phyloP scores from a whole-genome alignment of 1,140 invertebrate genomes.

The Archivesica marissinica region DNA sequence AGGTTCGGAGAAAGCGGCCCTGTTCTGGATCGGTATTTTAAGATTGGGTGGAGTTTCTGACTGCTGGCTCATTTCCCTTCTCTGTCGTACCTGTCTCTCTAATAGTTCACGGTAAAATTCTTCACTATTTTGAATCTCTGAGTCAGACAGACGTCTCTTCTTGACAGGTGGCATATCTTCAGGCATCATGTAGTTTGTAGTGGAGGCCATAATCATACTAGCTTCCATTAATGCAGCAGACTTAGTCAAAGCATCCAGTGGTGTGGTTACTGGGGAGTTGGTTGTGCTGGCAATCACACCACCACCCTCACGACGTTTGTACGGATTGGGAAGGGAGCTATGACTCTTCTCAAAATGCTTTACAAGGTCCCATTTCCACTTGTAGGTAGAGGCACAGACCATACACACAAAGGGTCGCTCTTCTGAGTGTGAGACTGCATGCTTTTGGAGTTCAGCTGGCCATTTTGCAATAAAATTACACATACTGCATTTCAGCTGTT shows the following conservation, averaged over 20 bases:
- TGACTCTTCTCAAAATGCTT: constrained; percentile 84
- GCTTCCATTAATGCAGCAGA: constrained; percentile 70
- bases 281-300: constrained; percentile 15
- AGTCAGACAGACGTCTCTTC: constrained; percentile 73
- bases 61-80: constrained; percentile 26
- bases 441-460: constrained; percentile 83
- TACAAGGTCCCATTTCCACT: constrained; percentile 84
- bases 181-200: constrained; percentile 9
- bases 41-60: constrained; percentile 8
- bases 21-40: constrained; percentile 22
- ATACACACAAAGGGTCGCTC: constrained; percentile 82
- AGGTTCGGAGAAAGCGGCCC: constrained; percentile 40
- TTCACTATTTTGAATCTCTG: constrained; percentile 64
- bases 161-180: constrained; percentile 62
- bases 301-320: constrained; percentile 78
- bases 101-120: constrained; percentile 41
- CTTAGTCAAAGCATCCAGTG: constrained; percentile 64
- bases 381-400: constrained; percentile 83
- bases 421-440: constrained; percentile 82
- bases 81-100: constrained; percentile 48
- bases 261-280: constrained; percentile 1
- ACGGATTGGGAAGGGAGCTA: constrained; percentile 82
- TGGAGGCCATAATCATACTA: constrained; percentile 36
- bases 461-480: constrained; percentile 83
- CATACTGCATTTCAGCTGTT: constrained; percentile 81